Evolutionary conservation across 2,113 vertebrate genomes (phyloP), one percentile per base, ranked within the genome.

Genomic region (Alligator sinensis): DNA sequence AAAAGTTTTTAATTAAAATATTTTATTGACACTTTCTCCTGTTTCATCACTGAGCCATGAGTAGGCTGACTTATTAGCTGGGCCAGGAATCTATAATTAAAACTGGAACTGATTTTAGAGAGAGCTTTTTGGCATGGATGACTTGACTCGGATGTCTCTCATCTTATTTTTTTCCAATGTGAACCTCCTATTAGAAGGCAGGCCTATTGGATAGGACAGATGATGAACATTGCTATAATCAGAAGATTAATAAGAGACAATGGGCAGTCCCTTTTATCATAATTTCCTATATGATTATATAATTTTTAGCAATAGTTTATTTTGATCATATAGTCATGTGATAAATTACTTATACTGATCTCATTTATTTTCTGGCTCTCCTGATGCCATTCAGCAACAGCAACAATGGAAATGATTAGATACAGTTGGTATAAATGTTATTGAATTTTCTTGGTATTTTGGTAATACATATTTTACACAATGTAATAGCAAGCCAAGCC

Each of bases 101-200:
- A 97, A 95, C 18, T 91, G 54, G 58, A 95, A 91, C 89, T 77
- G 78, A 97, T 97, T 98, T 97, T 96, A 94, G 92, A 96, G 86
- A 83, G 95, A 97, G 91, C 80, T 89, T 85, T 92, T 95, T 66
- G 79, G 16, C 47, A 74, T 92, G 95, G 75, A 86, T 96, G 94
- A 95, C 84, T 93, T 68, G 95, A 96, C 92, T 86, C 89, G 93
- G n/a, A 95, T 90, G 94, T 95, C 84, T 94, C 55, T 96, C 84
- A 84, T 88, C 17, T 84, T 94, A 89, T 93, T 95, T 84, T 89
- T 92, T 86, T 30, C 16, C 28, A 30, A 9, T 93, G 96, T 93
- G 79, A 94, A 47, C 66, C 15, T 88, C 38, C 79, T 58, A 28
- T 75, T 89, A 93, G 34, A 86, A 95, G 59, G 91, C 79, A 86